A percentile compares a stretch with the other conserved stretches of the same genome.
Evolutionary conservation across 2,888 invertebrate species (phyloP).

Genomic region (Therioaphis trifolii): DNA sequence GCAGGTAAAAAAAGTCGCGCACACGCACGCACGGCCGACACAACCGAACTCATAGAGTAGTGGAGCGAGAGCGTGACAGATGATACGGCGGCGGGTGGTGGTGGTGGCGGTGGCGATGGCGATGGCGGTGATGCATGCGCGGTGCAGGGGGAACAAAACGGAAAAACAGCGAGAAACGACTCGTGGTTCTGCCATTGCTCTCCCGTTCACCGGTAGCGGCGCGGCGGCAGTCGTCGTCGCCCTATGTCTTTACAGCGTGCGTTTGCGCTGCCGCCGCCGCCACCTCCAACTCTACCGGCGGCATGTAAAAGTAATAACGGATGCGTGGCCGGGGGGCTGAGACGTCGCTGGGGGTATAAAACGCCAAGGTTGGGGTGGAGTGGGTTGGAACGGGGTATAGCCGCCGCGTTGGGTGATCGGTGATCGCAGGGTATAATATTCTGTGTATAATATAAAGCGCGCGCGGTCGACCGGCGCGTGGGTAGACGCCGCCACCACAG

Average conservation of each 20-base stretch:
- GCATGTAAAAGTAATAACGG: constrained; percentile 29
- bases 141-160: background rate
- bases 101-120: too few species aligned
- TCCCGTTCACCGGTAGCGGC: too few species aligned
- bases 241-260: constrained; percentile 15
- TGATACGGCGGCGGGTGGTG: background rate
- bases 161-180: constrained; percentile 23
- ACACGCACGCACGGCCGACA: background rate
- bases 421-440: background rate
- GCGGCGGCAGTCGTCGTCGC: background rate
- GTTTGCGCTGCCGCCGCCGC: constrained; percentile 24
- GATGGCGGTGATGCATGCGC: too few species aligned
- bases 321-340: background rate
- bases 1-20: background rate
- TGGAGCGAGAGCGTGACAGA: background rate
- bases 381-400: background rate
- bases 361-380: background rate
- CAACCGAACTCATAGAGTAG: too few species aligned
- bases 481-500: constrained; percentile 10
- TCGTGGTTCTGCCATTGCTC: background rate
- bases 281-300: constrained; percentile 7
- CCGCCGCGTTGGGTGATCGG: background rate
- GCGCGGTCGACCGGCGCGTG: constrained; percentile 8
- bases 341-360: background rate
- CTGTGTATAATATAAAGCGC: background rate